phyloP scores from a whole-genome alignment of 1,140 invertebrate species.

The Coptotermes formosanus region DNA sequence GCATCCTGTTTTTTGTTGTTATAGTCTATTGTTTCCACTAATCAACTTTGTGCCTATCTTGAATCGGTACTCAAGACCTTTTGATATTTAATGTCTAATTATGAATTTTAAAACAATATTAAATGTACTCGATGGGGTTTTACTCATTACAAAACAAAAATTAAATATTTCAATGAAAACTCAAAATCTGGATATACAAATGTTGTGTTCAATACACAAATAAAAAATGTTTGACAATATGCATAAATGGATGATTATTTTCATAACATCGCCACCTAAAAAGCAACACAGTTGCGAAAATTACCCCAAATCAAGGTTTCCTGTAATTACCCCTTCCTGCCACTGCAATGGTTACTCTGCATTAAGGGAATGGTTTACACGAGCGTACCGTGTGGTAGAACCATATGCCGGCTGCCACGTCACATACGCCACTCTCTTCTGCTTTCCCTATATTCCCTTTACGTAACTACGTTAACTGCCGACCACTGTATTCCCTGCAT shows the following conservation, averaged over 20 bases:
- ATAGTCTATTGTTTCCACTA: conserved; percentile 35
- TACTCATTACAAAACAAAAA: conserved; percentile 29
- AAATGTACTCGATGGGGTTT: conserved; percentile 34
- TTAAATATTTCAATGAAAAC: conserved; percentile 24
- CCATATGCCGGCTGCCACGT: too few relatives aligned
- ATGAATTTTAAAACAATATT: conserved; percentile 33
- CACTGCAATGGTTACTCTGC: too few relatives aligned
- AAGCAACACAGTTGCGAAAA: too few relatives aligned
- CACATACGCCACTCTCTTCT: too few relatives aligned
- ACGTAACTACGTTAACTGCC: too few relatives aligned
- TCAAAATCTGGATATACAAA: conserved; percentile 40
- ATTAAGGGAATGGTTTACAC: too few relatives aligned
- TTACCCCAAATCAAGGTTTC: too few relatives aligned
- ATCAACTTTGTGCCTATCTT: conserved; percentile 44
- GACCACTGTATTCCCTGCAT: too few relatives aligned
- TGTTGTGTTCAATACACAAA: conserved; percentile 46
- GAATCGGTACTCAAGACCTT: conserved; percentile 40
- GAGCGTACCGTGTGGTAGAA: too few relatives aligned
- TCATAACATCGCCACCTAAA: too few relatives aligned
- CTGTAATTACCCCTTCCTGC: too few relatives aligned
- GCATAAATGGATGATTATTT: not conserved
- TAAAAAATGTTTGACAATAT: conserved; percentile 37
- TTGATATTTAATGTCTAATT: conserved; percentile 40
- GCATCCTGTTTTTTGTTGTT: conserved; percentile 34
- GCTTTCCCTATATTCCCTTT: too few relatives aligned